These are phyloP conservation scores for Antennarius striatus DNA, from an alignment of 2,113 vertebrate genomes.

Conservation along the genomic window DNA sequence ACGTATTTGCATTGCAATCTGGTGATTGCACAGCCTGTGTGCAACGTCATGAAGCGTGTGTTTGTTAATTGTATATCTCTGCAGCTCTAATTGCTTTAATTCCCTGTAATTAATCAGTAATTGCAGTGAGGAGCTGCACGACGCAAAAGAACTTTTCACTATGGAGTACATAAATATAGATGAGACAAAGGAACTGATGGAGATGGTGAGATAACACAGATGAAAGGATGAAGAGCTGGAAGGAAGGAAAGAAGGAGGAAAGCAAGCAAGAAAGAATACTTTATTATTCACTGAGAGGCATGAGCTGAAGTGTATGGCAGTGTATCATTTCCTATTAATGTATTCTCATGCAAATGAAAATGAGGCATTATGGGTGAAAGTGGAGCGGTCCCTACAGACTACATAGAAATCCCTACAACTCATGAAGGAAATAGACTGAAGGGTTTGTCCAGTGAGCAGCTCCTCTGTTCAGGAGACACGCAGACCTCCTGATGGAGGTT, in stretches of 20 bases:
- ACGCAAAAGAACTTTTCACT: constrained; percentile 80
- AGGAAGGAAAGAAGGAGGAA: constrained; percentile 17
- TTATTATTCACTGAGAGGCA: constrained; percentile 57
- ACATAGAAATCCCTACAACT: constrained; percentile 34
- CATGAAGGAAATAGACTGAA: background rate
- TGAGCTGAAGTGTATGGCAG: constrained; percentile 45
- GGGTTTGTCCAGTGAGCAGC: constrained; percentile 14
- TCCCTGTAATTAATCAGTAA: constrained; percentile 87
- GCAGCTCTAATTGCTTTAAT: constrained; percentile 85
- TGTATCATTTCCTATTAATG: constrained; percentile 67
- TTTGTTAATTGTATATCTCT: constrained; percentile 85
- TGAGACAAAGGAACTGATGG: constrained; percentile 57
- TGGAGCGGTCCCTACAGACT: constrained; percentile 41
- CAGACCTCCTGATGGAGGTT: background rate
- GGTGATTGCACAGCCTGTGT: constrained; percentile 68
- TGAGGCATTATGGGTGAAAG: constrained; percentile 60
- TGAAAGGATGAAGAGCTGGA: constrained; percentile 16
- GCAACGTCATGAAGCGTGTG: constrained; percentile 78
- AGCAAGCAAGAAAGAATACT: constrained; percentile 19
- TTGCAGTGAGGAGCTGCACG: constrained; percentile 79
- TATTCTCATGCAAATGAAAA: constrained; percentile 59
- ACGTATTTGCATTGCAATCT: constrained; percentile 78
- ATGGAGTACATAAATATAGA: constrained; percentile 83
- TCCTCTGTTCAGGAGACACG: constrained; percentile 3
- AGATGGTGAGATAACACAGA: constrained; percentile 57